These are phyloP conservation scores for Lordiphosa andalusiaca DNA, from an alignment of 2,888 invertebrate species.

Conservation along the genomic window DNA sequence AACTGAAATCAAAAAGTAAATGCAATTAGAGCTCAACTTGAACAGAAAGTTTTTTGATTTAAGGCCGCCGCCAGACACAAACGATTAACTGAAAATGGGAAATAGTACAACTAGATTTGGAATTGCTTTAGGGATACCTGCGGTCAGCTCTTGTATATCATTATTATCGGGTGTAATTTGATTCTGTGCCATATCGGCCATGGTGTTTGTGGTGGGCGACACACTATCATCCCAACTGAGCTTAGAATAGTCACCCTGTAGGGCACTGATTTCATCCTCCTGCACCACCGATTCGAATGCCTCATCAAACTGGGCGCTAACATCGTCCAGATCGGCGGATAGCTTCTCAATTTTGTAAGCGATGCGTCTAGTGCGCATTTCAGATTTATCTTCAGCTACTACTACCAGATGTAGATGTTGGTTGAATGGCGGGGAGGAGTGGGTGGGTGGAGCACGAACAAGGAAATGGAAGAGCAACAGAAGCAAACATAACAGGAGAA, in stretches of 20 bases:
- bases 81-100: conserved; percentile 38
- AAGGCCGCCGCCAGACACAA: conserved; percentile 53
- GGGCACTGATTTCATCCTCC: conserved; percentile 79
- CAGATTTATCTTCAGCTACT: conserved; percentile 48
- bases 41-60: conserved; percentile 51
- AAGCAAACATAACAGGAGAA: conserved; percentile 48
- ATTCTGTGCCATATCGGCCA: conserved; percentile 78
- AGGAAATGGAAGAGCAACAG: conserved; percentile 33
- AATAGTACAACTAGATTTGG: conserved; percentile 30
- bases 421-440: conserved; percentile 1
- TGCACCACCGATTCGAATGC: conserved; percentile 76
- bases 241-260: conserved; percentile 80
- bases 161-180: conserved; percentile 78
- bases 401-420: conserved; percentile 40
- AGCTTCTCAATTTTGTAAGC: conserved; percentile 79
- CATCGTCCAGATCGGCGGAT: conserved; percentile 73
- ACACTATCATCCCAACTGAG: conserved; percentile 80
- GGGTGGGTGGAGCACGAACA: conserved; percentile 19
- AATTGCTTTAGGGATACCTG: conserved; percentile 72
- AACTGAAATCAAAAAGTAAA: conserved; percentile 37
- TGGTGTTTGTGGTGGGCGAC: conserved; percentile 78
- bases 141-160: conserved; percentile 79
- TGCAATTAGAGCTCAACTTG: conserved; percentile 80
- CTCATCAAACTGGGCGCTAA: conserved; percentile 75
- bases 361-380: conserved; percentile 71